Evolutionary conservation across 1,140 invertebrate genomes (phyloP).

Genomic region (Aethina tumida): DNA sequence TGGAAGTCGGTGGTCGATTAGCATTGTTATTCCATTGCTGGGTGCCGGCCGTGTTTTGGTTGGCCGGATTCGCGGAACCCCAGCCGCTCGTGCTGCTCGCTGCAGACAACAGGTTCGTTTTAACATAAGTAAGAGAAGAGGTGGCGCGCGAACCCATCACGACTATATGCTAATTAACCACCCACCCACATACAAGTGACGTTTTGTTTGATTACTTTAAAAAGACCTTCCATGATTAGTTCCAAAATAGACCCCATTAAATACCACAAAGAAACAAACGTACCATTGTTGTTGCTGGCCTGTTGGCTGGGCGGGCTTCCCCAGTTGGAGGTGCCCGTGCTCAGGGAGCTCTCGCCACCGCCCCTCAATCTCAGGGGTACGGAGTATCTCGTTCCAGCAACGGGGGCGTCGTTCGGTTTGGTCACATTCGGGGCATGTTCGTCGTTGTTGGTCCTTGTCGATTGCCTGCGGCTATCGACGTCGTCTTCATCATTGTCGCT

Average conservation of each 20-base stretch:
- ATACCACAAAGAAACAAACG: background rate
- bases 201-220: conserved; percentile 3
- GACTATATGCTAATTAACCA: conserved; percentile 4
- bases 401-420: too few relatives aligned
- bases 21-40: conserved; percentile 50
- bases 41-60: conserved; percentile 40
- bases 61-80: conserved; percentile 41
- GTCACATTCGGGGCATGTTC: too few relatives aligned
- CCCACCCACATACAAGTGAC: conserved; percentile 4
- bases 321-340: conserved; percentile 62
- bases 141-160: conserved; percentile 10
- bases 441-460: too few relatives aligned
- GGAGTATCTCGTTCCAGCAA: too few relatives aligned
- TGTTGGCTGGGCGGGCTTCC: conserved; percentile 55
- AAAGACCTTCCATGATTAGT: background rate
- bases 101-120: conserved; percentile 19
- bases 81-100: conserved; percentile 45
- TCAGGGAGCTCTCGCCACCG: conserved; percentile 68
- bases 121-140: conserved; percentile 6
- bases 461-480: background rate
- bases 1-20: conserved; percentile 45
- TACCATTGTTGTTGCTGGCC: conserved; percentile 50
- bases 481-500: conserved; percentile 5
- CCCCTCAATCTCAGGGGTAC: conserved; percentile 52
- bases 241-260: background rate